Base-by-base conservation (phyloP, 2,113 vertebrate species). In the Nothobranchius furzeri region DNA sequence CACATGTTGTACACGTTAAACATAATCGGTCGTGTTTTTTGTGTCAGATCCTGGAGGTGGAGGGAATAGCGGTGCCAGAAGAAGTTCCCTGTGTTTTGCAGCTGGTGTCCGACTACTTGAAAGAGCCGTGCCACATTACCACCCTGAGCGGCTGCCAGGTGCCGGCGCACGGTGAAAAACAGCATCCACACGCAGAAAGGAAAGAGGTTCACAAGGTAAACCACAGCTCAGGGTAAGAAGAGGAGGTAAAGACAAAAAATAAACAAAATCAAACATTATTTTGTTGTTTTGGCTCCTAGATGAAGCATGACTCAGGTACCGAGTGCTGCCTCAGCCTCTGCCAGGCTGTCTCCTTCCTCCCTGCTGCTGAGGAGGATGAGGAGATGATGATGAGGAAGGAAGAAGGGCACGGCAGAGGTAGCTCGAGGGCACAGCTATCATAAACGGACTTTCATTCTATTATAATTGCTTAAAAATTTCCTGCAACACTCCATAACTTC, bases 321-420 rank as follows among this genome's bases (percentile, higher is more conserved):
- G 91, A 93, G 74, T 92, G 91, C 81, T 93, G 91, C 79, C 88
- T 93, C 60, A 92, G 90, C 53, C 85, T 93, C 68, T 91, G 90
- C 77, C 93, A 93, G 64, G 89, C 92, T 1, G 92, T 90, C 42
- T 90, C 91, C 65, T 91, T 92, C 78, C 89, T 93, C 30, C 91
- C 92, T 5, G 71, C 85, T 7, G 86, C 86, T 46, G 91, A 93
- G 15, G 90, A 91, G 20, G 91, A 91, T 6, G 90, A 93, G 43
- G 92, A 92, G 59, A 78, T 85, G 84, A 90, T 87, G 90, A 88
- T 78, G 87, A 92, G 79, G 60, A 90, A 86, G 53, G 87, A 88
- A 8, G 88, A 87, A 6, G 76, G 55, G 25, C 81, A 75, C 2
- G 67, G 67, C 46, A 82, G 54, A 37, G 87, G 91, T 93, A 85